phyloP scores from a whole-genome alignment of 2,113 vertebrate genomes.

The Castor canadensis region DNA sequence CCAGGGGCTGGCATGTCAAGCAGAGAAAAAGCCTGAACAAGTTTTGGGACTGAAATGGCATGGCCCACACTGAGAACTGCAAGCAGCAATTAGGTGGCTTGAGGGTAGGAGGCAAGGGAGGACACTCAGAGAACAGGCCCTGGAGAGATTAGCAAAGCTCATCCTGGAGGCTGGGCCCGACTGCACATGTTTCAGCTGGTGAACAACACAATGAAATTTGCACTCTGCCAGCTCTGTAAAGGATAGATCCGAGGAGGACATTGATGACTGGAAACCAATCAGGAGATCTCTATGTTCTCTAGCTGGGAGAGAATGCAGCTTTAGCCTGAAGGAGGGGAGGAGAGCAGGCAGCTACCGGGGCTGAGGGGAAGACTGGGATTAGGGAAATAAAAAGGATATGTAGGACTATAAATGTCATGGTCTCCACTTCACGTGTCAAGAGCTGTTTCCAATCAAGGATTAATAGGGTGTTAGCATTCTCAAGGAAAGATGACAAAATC shows the following conservation, averaged over 20 bases:
- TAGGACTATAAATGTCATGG: background rate
- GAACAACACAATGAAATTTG: background rate
- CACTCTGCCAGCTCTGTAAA: background rate
- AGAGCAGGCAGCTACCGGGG: background rate
- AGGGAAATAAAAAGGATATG: background rate
- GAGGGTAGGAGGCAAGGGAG: background rate
- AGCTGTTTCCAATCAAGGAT: background rate
- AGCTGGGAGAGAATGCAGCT: background rate
- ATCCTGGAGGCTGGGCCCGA: background rate
- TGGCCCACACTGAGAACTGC: background rate
- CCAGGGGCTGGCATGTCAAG: too few species aligned
- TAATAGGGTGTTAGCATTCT: background rate
- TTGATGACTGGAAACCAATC: background rate
- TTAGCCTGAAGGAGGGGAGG: background rate
- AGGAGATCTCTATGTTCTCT: background rate
- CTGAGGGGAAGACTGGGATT: background rate
- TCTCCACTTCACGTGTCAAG: background rate
- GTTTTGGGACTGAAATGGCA: background rate
- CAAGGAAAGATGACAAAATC: background rate
- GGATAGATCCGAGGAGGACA: background rate
- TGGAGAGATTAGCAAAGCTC: background rate
- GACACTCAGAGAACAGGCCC: background rate
- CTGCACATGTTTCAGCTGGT: background rate
- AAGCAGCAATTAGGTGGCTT: rapidly evolving
- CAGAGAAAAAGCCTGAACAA: background rate